Percentiles rank a stretch among this genome's conserved stretches.
Evolutionary conservation across 2,113 vertebrate species (phyloP).

Genomic region (Aegithalos caudatus): DNA sequence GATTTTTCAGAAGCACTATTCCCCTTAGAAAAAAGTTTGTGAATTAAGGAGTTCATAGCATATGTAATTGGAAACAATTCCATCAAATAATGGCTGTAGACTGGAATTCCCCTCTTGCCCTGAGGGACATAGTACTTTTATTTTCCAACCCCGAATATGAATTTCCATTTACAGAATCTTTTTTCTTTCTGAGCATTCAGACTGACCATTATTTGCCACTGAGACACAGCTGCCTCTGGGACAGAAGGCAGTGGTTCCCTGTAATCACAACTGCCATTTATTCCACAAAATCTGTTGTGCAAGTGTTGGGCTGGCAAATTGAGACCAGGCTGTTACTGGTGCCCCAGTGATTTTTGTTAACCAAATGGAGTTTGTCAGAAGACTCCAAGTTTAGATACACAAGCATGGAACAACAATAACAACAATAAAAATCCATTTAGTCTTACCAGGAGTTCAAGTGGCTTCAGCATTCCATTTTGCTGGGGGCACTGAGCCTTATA

Average conservation of each 20-base stretch:
- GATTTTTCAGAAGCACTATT: background rate
- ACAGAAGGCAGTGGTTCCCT: background rate
- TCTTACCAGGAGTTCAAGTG: background rate
- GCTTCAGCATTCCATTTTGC: background rate
- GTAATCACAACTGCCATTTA: background rate
- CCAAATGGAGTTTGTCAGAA: background rate
- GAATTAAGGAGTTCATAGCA: slow-evolving; percentile 14
- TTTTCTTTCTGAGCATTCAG: background rate
- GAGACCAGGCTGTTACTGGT: background rate
- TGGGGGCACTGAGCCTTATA: background rate
- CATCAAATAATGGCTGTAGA: background rate
- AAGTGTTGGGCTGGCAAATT: background rate
- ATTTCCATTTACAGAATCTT: background rate
- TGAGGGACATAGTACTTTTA: background rate
- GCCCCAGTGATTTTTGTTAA: background rate
- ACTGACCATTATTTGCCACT: background rate
- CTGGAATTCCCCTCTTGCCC: background rate
- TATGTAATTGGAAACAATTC: background rate
- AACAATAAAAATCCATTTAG: background rate
- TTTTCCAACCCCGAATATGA: background rate
- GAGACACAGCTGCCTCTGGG: background rate
- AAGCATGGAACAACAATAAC: background rate
- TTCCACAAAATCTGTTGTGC: background rate
- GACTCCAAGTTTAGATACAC: background rate
- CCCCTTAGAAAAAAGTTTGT: background rate